Percentiles rank a stretch among this genome's conserved stretches.
Conservation (phyloP, 1,140 invertebrate genomes). For the Pseudachorutes palmiensis region DNA sequence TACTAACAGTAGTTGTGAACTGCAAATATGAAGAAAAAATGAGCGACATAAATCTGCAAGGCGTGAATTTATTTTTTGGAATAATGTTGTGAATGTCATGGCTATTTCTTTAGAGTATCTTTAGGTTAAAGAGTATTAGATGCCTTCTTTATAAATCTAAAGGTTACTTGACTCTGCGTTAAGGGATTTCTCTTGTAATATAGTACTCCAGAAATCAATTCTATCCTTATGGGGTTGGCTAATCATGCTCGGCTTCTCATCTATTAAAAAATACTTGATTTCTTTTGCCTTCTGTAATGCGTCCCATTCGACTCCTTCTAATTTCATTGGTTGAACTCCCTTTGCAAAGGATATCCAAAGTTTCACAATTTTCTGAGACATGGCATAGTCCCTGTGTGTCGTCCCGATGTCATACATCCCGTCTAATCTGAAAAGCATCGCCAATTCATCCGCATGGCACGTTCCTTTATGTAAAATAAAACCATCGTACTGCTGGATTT, state of each 20-base stretch:
- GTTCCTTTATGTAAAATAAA: slow-evolving; percentile 7
- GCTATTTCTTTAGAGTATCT: too few species aligned
- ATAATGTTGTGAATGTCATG: too few species aligned
- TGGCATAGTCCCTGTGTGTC: background rate
- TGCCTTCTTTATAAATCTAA: background rate
- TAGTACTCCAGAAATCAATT: slow-evolving; percentile 20
- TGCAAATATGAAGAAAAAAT: too few species aligned
- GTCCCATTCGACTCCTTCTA: slow-evolving; percentile 19
- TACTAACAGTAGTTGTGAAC: too few species aligned
- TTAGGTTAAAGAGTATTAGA: background rate
- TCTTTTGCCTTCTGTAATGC: slow-evolving; percentile 1
- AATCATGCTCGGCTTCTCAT: slow-evolving; percentile 22
- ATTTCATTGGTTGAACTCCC: slow-evolving; percentile 12
- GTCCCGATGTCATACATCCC: slow-evolving; percentile 1
- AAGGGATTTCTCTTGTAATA: background rate
- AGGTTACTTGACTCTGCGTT: background rate
- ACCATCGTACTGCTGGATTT: background rate
- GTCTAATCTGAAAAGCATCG: slow-evolving; percentile 9
- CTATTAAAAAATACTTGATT: slow-evolving; percentile 22
- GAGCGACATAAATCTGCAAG: too few species aligned
- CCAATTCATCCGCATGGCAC: slow-evolving; percentile 22
- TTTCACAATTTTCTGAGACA: slow-evolving; percentile 11
- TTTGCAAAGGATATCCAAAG: slow-evolving; percentile 13
- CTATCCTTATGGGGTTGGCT: slow-evolving; percentile 25
- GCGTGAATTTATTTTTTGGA: too few species aligned